Percentiles rank a stretch among this genome's conserved stretches.
These are phyloP conservation scores for Tympanoctomys barrerae DNA, from an alignment of 2,797 vertebrate genomes.

Conservation along the genomic window DNA sequence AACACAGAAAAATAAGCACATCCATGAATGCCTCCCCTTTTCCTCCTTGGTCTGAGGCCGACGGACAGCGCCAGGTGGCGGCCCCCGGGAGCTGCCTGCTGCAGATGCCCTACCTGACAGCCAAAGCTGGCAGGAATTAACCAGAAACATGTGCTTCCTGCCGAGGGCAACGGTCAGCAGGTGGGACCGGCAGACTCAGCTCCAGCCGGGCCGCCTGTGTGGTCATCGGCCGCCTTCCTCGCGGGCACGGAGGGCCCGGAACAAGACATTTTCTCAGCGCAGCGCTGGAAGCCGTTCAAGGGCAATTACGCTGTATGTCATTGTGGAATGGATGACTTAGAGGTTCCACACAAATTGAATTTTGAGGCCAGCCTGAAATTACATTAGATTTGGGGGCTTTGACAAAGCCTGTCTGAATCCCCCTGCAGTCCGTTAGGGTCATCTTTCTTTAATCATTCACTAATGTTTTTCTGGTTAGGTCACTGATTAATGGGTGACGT, in stretches of 20 bases:
- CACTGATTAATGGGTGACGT: constrained; percentile 79
- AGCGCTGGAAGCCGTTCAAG: constrained; percentile 72
- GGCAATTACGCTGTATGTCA: constrained; percentile 70
- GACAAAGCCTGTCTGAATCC: constrained; percentile 75
- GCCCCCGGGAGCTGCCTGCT: constrained; percentile 69
- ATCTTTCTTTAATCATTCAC: constrained; percentile 81
- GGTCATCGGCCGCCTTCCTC: constrained; percentile 71
- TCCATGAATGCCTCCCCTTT: constrained; percentile 77
- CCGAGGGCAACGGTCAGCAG: constrained; percentile 80
- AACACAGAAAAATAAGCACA: constrained; percentile 80
- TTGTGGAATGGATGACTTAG: constrained; percentile 76
- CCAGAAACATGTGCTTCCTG: constrained; percentile 82
- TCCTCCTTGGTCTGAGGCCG: constrained; percentile 58
- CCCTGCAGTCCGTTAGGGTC: constrained; percentile 58
- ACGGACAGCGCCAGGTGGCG: constrained; percentile 82
- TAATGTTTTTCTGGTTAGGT: constrained; percentile 79
- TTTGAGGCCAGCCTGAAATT: constrained; percentile 83
- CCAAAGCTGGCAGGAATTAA: constrained; percentile 76
- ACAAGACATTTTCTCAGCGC: constrained; percentile 73
- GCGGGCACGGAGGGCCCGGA: constrained; percentile 57
- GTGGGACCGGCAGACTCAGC: constrained; percentile 75
- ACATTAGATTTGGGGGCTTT: constrained; percentile 81
- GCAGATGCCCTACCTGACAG: constrained; percentile 80
- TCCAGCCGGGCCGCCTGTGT: constrained; percentile 74
- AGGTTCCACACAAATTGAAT: constrained; percentile 82